phyloP scores from a whole-genome alignment of 2,888 invertebrate species.

The Drosophila limbata region DNA sequence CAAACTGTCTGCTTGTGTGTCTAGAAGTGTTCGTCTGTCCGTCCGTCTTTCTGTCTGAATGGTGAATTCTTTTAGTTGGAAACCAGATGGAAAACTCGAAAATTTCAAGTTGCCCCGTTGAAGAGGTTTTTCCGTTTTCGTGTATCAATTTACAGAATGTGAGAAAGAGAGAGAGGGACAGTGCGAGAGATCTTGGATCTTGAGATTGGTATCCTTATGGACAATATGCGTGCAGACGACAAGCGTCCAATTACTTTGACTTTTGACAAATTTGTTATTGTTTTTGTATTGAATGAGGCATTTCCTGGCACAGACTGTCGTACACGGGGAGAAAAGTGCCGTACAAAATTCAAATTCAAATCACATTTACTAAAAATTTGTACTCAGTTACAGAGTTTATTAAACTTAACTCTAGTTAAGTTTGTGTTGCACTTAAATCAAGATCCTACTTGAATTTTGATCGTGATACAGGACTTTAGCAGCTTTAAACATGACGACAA shows the following conservation, averaged over 20 bases:
- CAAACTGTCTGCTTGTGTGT: conserved; percentile 39
- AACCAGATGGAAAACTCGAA: conserved; percentile 75
- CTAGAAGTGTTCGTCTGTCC: not conserved
- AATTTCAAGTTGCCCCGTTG: conserved; percentile 34
- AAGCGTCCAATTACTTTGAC: conserved; percentile 65
- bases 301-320: conserved; percentile 64
- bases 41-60: not conserved
- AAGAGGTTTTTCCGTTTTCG: conserved; percentile 78
- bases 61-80: conserved; percentile 56
- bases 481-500: too few relatives aligned
- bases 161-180: not conserved
- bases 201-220: conserved; percentile 8
- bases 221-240: conserved; percentile 52
- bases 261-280: conserved; percentile 63
- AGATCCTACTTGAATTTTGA: too few relatives aligned
- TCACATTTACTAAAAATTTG: too few relatives aligned
- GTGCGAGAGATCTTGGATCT: not conserved
- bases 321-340: not conserved
- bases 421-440: too few relatives aligned
- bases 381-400: too few relatives aligned
- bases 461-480: too few relatives aligned
- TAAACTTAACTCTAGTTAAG: too few relatives aligned
- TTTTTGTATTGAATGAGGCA: conserved; percentile 53
- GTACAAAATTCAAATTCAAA: too few relatives aligned
- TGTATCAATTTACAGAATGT: conserved; percentile 67